phyloP scores from a whole-genome alignment of 2,888 invertebrate species.

The Idaea aversata region DNA sequence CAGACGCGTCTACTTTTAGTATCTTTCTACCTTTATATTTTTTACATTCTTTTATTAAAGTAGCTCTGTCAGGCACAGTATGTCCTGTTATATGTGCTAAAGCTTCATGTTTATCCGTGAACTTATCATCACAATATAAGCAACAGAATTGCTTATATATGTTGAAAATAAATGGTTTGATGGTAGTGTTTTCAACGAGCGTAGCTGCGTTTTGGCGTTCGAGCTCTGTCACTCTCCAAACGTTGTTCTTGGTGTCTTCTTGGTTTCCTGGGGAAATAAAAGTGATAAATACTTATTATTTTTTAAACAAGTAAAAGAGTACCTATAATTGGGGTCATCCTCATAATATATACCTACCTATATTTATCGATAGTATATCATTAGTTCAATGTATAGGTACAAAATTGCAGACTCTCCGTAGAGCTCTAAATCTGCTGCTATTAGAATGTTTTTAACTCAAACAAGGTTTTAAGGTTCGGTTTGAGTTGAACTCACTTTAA shows the following conservation, averaged over 20 bases:
- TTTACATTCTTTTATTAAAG: slow-evolving; percentile 57
- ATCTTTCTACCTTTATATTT: slow-evolving; percentile 68
- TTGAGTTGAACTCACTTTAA: too few species aligned
- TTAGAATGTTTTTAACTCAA: too few species aligned
- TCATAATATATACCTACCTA: too few species aligned
- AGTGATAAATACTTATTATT: slow-evolving; percentile 3
- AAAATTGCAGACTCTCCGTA: too few species aligned
- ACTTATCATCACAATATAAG: slow-evolving; percentile 68
- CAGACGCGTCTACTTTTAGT: slow-evolving; percentile 71
- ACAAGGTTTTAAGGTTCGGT: too few species aligned
- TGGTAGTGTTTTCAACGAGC: slow-evolving; percentile 62
- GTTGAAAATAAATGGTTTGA: slow-evolving; percentile 69
- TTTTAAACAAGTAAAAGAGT: background rate
- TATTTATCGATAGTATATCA: background rate
- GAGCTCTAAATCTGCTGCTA: too few species aligned
- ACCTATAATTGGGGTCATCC: background rate
- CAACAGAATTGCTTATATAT: slow-evolving; percentile 67
- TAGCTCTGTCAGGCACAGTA: slow-evolving; percentile 48
- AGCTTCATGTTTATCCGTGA: slow-evolving; percentile 63
- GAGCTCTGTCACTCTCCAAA: slow-evolving; percentile 74
- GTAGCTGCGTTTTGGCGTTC: slow-evolving; percentile 71
- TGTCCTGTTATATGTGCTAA: slow-evolving; percentile 56
- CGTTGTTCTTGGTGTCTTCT: slow-evolving; percentile 34
- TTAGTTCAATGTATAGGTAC: too few species aligned
- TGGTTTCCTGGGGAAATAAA: slow-evolving; percentile 11